A percentile compares a stretch with the other conserved stretches of the same genome.
Evolutionary conservation across 2,113 vertebrate species (phyloP).

Genomic region (Fregata magnificens): DNA sequence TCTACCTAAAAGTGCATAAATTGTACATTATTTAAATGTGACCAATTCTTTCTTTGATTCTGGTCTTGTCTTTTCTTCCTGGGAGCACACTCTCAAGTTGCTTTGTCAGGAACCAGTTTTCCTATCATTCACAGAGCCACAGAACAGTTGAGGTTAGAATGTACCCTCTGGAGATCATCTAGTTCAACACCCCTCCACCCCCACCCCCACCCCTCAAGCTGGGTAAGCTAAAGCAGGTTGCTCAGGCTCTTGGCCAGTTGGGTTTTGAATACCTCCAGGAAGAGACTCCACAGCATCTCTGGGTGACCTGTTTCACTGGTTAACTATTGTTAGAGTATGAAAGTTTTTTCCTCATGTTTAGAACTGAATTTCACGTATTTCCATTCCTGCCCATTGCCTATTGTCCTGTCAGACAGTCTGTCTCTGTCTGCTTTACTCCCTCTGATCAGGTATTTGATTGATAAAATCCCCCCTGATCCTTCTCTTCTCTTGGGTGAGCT

Average conservation of each 20-base stretch:
- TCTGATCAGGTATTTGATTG: neutral
- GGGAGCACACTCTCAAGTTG: neutral
- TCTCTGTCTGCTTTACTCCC: neutral
- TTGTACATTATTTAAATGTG: neutral
- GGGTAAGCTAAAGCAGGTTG: neutral
- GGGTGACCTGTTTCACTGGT: neutral
- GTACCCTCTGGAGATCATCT: neutral
- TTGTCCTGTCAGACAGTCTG: neutral
- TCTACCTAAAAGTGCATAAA: neutral
- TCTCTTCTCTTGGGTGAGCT: neutral
- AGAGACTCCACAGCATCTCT: rapidly evolving
- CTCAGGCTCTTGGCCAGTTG: rapidly evolving
- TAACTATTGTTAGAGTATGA: neutral
- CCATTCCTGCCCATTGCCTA: neutral
- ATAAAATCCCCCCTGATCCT: neutral
- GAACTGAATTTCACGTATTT: neutral
- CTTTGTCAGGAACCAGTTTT: neutral
- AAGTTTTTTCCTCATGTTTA: neutral
- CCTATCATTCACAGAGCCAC: neutral
- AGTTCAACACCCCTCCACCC: neutral
- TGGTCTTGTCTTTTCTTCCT: neutral
- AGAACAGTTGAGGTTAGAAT: neutral
- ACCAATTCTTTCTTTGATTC: neutral
- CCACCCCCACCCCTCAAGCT: neutral
- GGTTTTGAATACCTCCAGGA: neutral